Base-by-base conservation (phyloP, 2,888 invertebrate species). In the Polydrusus cervinus region DNA sequence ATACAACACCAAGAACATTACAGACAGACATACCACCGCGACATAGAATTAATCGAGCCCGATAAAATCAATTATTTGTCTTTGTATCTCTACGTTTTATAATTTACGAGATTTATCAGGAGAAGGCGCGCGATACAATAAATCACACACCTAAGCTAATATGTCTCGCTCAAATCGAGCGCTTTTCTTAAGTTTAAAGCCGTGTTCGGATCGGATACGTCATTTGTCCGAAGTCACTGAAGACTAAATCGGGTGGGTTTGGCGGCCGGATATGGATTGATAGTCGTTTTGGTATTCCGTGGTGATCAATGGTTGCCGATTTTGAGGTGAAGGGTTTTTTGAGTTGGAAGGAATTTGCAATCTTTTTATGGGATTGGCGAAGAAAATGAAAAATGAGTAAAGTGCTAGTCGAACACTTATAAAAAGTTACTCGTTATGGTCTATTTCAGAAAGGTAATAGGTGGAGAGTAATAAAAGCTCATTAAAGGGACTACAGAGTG, bases 101-200 rank as follows among this genome's bases (percentile, higher is more conserved):
- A 75, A 72, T 49, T 68, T 68, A 72, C 72, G 60, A 71, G 75
- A 73, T 75, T 72, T 78, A 73, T 76, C 73, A 70, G 73, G 38
- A 53, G 73, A 57, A 71, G 74, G 71, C 68, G 78, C 71, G 75
- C 75, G 74, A 76, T 73, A 61, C 76, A 66, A 75, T 78, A 78
- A 78, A 78, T 78, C 78, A 78, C 78, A 67, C 73, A 71, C 73
- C 70, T 74, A 70, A 68, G 78, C 82, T 81, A 82, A 83, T 83
- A 82, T 82, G 81, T 82, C 81, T 82, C 80, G 83, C 82, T 83
- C 82, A 79, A 77, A 80, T 82, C 81, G 82, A 79, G 80, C 82
- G 82, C 80, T 74, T 80, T 81, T 79, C 83, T 83, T 83, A 83
- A 83, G 83, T 82, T 81, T 82, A 83, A 82, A 83, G 79, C 80